Percentiles rank a stretch among this genome's conserved stretches.
These are phyloP conservation scores for Salvelinus alpinus DNA, from an alignment of 2,113 vertebrate species.

Conservation along the genomic window DNA sequence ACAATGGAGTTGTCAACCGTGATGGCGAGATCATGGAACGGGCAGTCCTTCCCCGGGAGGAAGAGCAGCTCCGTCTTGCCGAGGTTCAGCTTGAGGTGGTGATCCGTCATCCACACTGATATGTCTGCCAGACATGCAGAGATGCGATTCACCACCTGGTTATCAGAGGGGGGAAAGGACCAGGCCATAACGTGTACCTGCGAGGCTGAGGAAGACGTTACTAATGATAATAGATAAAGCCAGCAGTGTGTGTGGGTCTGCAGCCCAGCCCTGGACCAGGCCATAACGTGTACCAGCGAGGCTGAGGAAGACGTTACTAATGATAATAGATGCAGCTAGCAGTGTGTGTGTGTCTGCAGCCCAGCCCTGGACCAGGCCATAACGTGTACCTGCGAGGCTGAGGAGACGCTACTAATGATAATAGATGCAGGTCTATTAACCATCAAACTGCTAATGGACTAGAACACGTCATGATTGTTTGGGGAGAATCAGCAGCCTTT, in stretches of 20 bases:
- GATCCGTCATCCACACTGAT: too few species aligned
- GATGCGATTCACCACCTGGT: too few species aligned
- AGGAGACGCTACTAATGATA: slow-evolving; percentile 83
- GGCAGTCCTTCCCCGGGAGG: too few species aligned
- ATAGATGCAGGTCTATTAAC: slow-evolving; percentile 82
- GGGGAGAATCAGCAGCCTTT: slow-evolving; percentile 68
- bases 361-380: slow-evolving; percentile 69
- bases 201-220: slow-evolving; percentile 67
- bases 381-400: slow-evolving; percentile 73
- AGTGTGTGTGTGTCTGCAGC: slow-evolving; percentile 62
- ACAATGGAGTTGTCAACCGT: too few species aligned
- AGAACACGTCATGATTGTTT: slow-evolving; percentile 63
- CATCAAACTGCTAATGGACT: slow-evolving; percentile 81
- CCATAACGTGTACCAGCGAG: slow-evolving; percentile 72
- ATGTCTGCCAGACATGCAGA: too few species aligned
- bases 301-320: slow-evolving; percentile 78
- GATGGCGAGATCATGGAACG: too few species aligned
- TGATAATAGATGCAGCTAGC: slow-evolving; percentile 82
- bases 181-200: slow-evolving; percentile 75
- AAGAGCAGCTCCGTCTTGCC: too few species aligned
- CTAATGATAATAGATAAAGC: slow-evolving; percentile 87
- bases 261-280: slow-evolving; percentile 68
- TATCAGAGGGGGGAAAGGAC: too few species aligned
- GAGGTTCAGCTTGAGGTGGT: too few species aligned
- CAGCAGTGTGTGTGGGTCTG: slow-evolving; percentile 58